Percentiles rank a stretch among this genome's conserved stretches.
phyloP scores from a whole-genome alignment of 2,888 invertebrate genomes.

The Chaitophorus viminalis region DNA sequence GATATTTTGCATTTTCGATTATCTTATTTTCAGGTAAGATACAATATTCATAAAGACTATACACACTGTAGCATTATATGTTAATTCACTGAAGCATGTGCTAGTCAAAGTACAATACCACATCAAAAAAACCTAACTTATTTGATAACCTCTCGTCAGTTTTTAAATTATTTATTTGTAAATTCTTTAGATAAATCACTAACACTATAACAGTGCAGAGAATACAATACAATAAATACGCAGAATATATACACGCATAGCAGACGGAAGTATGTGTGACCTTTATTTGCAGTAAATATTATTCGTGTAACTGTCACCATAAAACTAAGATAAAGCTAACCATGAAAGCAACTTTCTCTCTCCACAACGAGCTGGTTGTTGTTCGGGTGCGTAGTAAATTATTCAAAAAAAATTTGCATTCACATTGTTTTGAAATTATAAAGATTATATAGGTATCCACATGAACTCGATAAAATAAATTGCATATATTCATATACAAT shows the following conservation, averaged over 20 bases:
- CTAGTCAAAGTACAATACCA: background rate
- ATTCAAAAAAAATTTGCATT: slow-evolving; percentile 36
- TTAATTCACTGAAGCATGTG: background rate
- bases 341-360: slow-evolving; percentile 39
- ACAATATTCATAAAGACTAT: background rate
- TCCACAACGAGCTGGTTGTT: slow-evolving; percentile 30
- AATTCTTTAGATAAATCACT: slow-evolving; percentile 5
- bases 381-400: slow-evolving; percentile 28
- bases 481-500: too few relatives aligned
- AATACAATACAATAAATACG: background rate
- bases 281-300: slow-evolving; percentile 25
- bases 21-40: background rate
- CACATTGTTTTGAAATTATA: too few relatives aligned
- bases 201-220: too few relatives aligned
- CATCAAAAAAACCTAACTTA: background rate
- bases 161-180: slow-evolving; percentile 16
- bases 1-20: background rate
- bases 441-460: too few relatives aligned
- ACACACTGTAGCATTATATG: background rate
- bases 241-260: background rate
- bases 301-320: slow-evolving; percentile 40
- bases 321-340: background rate
- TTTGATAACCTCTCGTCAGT: background rate
- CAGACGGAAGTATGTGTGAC: slow-evolving; percentile 36
- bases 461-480: too few relatives aligned